Base-by-base conservation (phyloP, 92 coral and sea anemone genomes). In the Siderastrea radians region DNA sequence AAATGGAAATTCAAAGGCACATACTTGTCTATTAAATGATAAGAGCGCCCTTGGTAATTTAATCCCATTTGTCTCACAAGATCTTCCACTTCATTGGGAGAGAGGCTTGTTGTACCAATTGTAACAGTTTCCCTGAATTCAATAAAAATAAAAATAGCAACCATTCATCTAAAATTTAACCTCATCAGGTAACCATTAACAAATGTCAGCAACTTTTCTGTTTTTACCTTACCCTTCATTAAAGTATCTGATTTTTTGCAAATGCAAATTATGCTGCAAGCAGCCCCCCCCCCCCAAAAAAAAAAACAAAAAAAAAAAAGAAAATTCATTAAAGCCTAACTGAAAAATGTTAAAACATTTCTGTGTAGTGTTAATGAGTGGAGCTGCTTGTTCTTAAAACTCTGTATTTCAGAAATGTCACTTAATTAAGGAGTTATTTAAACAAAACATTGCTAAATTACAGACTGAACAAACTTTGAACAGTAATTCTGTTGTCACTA, bases 1-100 rank as follows among this genome's bases (percentile, higher is more conserved):
- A 26, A 26, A 26, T 26, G 38, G 38, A 26, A 26, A 26, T 26
- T 26, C 38, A 26, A 26, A 26, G 38, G 26, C 48, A 53, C 80
- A 74, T 90, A 95, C 99, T 95, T 95, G 87, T 96, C 98, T 49
- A 98, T 92, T 72, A 98, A 86, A 91, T 98, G 99, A 81, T 98
- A 98, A 19, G 96, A 95, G 49, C 92, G 43, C 62, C 99, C 99
- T 76, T 94, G 92, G 49, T 91, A 98, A 46, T 86, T 82, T 49
- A 83, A 79, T 9, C 98, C 99, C 96, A 98, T 92, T 74, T 89
- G 91, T 83, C 83, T 86, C 49, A 94, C 78, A 60, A 95, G 90
- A 11, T 89, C 94, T 49, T 91, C 90, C n/a, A 98, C 87, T 83
- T 98, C 94, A 17, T 74, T 90, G 49, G 92, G 91, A 72, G 94